Evolutionary conservation across 2,797 vertebrate species (phyloP).

Genomic region (Peromyscus aztecus): DNA sequence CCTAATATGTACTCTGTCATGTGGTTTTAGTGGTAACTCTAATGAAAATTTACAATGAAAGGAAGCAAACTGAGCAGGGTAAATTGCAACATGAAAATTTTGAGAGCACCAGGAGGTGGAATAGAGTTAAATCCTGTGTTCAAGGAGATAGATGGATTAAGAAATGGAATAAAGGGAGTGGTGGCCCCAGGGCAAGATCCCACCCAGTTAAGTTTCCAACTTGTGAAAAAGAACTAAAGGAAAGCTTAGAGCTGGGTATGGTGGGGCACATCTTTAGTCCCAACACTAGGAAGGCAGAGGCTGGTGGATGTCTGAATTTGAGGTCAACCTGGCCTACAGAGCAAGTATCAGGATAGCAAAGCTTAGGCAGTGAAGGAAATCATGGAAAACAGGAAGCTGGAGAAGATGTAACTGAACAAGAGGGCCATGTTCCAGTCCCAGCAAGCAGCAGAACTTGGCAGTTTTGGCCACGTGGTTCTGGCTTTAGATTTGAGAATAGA

Average conservation of each 20-base stretch:
- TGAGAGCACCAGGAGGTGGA: not conserved
- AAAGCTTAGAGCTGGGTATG: not conserved
- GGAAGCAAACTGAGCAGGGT: not conserved
- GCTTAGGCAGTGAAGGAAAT: not conserved
- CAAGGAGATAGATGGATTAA: not conserved
- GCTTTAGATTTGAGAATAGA: not conserved
- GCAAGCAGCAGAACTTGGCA: not conserved
- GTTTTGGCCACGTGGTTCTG: not conserved
- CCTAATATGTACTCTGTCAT: not conserved
- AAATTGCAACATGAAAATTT: not conserved
- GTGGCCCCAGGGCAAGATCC: not conserved
- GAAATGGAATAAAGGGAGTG: not conserved
- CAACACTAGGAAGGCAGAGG: not conserved
- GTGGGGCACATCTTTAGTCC: not conserved
- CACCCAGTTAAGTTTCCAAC: not conserved
- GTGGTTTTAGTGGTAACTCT: not conserved
- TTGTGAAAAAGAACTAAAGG: not conserved
- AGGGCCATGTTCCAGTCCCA: not conserved
- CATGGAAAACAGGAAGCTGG: not conserved
- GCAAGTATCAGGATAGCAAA: not conserved
- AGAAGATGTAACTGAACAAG: not conserved
- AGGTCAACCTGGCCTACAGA: not conserved
- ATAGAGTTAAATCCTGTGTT: not conserved
- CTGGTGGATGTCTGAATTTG: not conserved
- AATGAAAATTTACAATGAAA: not conserved